phyloP scores from a whole-genome alignment of 2,888 invertebrate species.

The Eupeodes latifasciatus region DNA sequence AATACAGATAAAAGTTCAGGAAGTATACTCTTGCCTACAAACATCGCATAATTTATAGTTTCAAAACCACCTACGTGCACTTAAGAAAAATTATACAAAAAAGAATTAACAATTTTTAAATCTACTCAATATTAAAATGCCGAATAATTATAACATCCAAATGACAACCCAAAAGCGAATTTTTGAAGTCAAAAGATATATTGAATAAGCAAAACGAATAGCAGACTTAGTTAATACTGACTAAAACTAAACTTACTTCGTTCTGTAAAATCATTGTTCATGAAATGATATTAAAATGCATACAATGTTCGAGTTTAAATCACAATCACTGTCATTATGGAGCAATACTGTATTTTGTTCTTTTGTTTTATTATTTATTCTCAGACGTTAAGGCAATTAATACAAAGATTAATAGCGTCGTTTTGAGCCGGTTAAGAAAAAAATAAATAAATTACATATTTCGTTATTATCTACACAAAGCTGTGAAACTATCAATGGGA shows the following conservation, averaged over 20 bases:
- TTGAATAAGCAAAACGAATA: neutral
- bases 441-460: neutral
- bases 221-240: neutral
- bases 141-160: neutral
- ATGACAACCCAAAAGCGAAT: neutral
- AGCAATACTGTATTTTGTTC: constrained; percentile 15
- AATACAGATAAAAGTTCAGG: no score
- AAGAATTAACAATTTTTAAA: neutral
- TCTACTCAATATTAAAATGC: neutral
- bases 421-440: neutral
- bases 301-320: constrained; percentile 43
- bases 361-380: neutral
- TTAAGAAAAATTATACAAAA: neutral
- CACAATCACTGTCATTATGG: constrained; percentile 50
- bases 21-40: no score
- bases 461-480: neutral
- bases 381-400: constrained; percentile 22
- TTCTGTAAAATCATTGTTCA: constrained; percentile 33
- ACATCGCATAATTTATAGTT: no score
- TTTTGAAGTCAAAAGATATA: no score
- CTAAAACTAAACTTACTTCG: constrained; percentile 30
- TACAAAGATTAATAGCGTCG: constrained; percentile 13
- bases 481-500: neutral
- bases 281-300: constrained; percentile 47
- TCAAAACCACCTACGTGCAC: no score